These are phyloP conservation scores for Bombylius major DNA, from an alignment of 2,888 invertebrate species.

Conservation along the genomic window DNA sequence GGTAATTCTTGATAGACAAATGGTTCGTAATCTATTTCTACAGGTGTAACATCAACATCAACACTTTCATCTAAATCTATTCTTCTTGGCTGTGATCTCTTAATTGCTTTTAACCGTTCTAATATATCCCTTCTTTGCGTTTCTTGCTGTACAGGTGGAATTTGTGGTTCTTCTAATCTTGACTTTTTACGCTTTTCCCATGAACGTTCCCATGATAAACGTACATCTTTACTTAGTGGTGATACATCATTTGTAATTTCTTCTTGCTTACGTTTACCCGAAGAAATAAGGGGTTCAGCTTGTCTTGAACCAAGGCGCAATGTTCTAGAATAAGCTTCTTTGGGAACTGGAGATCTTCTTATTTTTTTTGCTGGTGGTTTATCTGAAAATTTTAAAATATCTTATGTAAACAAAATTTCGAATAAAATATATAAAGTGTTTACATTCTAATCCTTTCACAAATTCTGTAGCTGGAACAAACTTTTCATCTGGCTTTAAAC, in stretches of 20 bases:
- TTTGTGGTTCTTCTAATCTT: neutral
- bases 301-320: neutral
- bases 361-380: neutral
- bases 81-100: constrained; percentile 2
- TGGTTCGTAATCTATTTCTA: constrained; percentile 5
- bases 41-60: constrained; percentile 4
- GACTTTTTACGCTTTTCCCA: neutral
- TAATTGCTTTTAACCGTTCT: constrained; percentile 1
- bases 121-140: neutral
- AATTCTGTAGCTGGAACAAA: constrained; percentile 11
- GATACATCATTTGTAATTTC: neutral
- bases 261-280: neutral
- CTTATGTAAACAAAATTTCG: neutral
- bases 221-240: neutral
- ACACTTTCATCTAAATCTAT: constrained; percentile 5
- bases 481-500: constrained; percentile 12
- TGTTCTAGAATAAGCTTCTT: neutral
- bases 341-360: neutral
- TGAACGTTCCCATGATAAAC: constrained; percentile 6
- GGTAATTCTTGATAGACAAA: constrained; percentile 8
- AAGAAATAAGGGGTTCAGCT: neutral
- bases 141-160: neutral
- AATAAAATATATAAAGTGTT: neutral
- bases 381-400: neutral
- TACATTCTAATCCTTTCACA: constrained; percentile 8